Conservation (phyloP, 2,113 vertebrate species). For the Anser brachyrhynchus region DNA sequence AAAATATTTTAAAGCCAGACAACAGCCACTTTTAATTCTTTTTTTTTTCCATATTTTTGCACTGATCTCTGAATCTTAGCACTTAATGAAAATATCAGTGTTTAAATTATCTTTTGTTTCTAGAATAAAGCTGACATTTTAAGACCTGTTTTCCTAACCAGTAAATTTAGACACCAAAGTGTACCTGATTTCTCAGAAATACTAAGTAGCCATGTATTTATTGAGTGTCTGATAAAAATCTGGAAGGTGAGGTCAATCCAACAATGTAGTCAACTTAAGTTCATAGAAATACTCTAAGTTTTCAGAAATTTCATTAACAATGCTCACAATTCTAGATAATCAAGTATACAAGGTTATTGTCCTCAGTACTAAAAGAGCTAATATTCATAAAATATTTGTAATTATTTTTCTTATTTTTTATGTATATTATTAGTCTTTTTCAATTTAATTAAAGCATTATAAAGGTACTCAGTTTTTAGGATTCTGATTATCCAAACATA, state of each 20-base stretch:
- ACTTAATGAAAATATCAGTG: neutral
- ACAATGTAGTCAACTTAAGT: neutral
- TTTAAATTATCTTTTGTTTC: neutral
- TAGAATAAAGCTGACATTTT: neutral
- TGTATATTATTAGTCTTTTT: neutral
- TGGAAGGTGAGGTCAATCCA: neutral
- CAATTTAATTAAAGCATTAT: neutral
- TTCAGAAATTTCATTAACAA: neutral
- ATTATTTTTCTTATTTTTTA: neutral
- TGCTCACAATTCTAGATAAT: fast-evolving
- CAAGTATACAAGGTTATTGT: neutral
- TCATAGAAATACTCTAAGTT: neutral
- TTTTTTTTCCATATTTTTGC: neutral
- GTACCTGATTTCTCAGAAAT: neutral
- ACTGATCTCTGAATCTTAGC: neutral
- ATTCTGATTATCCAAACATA: neutral
- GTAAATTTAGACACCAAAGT: neutral
- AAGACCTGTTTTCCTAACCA: neutral
- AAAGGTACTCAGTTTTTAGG: neutral
- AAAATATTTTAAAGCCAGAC: neutral
- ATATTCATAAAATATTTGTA: neutral
- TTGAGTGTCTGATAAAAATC: neutral
- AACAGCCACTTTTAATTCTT: neutral
- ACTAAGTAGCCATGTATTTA: neutral
- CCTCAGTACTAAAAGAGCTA: neutral